These are phyloP conservation scores for Notolabrus celidotus DNA, from an alignment of 2,797 vertebrate species.

Conservation along the genomic window DNA sequence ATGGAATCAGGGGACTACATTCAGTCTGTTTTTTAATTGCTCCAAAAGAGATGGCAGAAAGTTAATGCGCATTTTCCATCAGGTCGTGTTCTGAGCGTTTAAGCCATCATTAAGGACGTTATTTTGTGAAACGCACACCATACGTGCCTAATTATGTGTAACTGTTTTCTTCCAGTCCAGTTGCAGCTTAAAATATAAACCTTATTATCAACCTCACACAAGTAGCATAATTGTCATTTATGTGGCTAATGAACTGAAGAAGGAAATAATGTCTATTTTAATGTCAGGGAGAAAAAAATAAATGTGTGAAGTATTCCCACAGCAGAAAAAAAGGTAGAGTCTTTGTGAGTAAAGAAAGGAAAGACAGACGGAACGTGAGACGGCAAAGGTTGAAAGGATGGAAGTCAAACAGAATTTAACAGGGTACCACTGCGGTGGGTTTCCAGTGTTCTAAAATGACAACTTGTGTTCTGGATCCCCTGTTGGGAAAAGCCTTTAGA, in stretches of 20 bases:
- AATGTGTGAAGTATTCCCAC: conserved; percentile 27
- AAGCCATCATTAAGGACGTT: conserved; percentile 26
- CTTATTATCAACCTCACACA: conserved; percentile 34
- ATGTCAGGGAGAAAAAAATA: conserved; percentile 17
- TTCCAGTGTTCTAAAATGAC: conserved; percentile 62
- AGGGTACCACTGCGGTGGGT: conserved; percentile 63
- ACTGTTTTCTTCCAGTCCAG: conserved; percentile 18
- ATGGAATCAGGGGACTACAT: background rate
- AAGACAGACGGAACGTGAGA: conserved; percentile 32
- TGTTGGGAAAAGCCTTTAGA: conserved; percentile 58
- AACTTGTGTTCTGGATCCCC: conserved; percentile 71
- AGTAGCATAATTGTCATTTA: conserved; percentile 23
- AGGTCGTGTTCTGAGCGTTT: conserved; percentile 20
- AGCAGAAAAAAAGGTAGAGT: background rate
- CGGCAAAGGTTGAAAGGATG: conserved; percentile 41
- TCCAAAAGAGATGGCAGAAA: background rate
- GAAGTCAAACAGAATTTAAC: conserved; percentile 68
- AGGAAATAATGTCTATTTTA: conserved; percentile 32
- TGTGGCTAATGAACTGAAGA: conserved; percentile 37
- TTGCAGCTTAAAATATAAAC: conserved; percentile 35
- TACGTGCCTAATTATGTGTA: conserved; percentile 24
- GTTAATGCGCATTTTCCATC: conserved; percentile 12
- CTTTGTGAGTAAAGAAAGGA: conserved; percentile 25
- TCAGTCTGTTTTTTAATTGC: background rate
- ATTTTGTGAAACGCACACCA: conserved; percentile 23